Conservation (phyloP, 2,113 vertebrate species). For the Silurus meridionalis region DNA sequence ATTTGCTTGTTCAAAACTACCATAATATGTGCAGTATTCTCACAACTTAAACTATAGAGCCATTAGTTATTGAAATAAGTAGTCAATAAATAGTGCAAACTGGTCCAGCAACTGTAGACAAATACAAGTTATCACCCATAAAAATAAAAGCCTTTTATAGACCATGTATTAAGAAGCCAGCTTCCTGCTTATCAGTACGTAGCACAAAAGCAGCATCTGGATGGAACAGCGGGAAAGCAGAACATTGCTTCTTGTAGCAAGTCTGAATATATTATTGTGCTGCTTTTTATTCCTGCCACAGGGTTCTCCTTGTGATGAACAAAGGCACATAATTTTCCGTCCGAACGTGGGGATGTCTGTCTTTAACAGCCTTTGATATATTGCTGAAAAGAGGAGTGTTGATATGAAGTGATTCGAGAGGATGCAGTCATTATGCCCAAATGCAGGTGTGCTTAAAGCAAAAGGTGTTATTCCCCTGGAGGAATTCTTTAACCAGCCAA, state of each 20-base stretch:
- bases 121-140: neutral
- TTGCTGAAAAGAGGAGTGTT: neutral
- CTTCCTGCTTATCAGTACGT: neutral
- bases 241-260: neutral
- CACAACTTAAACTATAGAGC: neutral
- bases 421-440: neutral
- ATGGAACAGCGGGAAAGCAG: neutral
- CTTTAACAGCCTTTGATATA: neutral
- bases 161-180: neutral
- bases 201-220: slow-evolving; percentile 19
- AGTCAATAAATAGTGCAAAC: neutral
- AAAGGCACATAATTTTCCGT: neutral
- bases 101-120: neutral
- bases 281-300: neutral
- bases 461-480: neutral
- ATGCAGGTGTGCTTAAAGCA: neutral
- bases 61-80: neutral
- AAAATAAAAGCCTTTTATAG: neutral
- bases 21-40: neutral
- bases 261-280: neutral
- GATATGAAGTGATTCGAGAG: neutral
- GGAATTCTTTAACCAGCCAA: neutral
- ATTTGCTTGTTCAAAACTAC: neutral
- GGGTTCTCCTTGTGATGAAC: neutral
- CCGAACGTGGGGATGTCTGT: neutral